phyloP scores from a whole-genome alignment of 2,113 vertebrate genomes.

The Pterocles orientalis region DNA sequence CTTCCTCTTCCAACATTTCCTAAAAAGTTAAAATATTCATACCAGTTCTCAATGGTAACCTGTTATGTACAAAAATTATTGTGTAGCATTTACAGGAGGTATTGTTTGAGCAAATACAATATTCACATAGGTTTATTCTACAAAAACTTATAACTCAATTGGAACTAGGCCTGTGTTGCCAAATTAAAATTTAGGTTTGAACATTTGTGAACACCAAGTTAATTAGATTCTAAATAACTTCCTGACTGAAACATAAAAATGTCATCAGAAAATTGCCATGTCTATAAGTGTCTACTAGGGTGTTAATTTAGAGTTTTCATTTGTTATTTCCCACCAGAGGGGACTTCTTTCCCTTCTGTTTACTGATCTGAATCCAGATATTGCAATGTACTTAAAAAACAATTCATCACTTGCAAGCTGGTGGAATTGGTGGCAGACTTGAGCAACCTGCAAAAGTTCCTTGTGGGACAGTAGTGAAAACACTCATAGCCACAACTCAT shows the following conservation, averaged over 20 bases:
- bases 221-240: background rate
- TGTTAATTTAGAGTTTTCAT: background rate
- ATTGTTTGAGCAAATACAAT: background rate
- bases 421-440: constrained; percentile 57
- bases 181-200: background rate
- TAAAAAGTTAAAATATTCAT: background rate
- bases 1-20: background rate
- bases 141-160: background rate
- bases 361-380: background rate
- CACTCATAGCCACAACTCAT: constrained; percentile 70
- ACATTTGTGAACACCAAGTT: background rate
- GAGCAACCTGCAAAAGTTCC: constrained; percentile 43
- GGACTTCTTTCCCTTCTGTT: background rate
- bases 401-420: constrained; percentile 54
- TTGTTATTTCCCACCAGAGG: background rate
- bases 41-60: background rate
- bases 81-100: background rate
- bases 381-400: constrained; percentile 64
- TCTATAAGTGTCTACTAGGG: background rate
- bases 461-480: constrained; percentile 58
- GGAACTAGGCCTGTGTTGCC: background rate
- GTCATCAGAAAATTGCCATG: background rate
- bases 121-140: background rate
- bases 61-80: background rate
- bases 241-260: background rate